phyloP scores from a whole-genome alignment of 2,888 invertebrate species.

The Siphonodentalium dalli region DNA sequence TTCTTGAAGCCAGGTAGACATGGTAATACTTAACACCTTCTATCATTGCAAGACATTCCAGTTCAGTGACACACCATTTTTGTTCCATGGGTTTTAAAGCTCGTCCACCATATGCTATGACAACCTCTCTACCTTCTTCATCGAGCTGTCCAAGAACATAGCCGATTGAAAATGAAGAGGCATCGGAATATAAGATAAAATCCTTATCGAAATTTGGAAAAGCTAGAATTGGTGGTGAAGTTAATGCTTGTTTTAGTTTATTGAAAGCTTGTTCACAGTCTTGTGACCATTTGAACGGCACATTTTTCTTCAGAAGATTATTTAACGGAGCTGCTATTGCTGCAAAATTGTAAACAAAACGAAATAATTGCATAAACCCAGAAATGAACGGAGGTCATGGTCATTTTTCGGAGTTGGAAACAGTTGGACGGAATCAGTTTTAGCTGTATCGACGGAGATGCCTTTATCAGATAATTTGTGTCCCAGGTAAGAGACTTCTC shows the following conservation, averaged over 20 bases:
- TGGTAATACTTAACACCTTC: constrained; percentile 28
- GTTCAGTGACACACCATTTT: constrained; percentile 29
- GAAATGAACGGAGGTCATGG: constrained; percentile 18
- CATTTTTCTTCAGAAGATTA: constrained; percentile 20
- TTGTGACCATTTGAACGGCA: constrained; percentile 24
- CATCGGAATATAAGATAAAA: constrained; percentile 28
- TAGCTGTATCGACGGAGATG: constrained; percentile 20
- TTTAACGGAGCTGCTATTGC: constrained; percentile 25
- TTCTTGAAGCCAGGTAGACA: constrained; percentile 21
- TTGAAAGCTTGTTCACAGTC: constrained; percentile 19
- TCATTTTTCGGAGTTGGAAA: constrained; percentile 21
- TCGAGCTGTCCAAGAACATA: constrained; percentile 28
- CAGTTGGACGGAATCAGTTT: constrained; percentile 12
- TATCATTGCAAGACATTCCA: constrained; percentile 32
- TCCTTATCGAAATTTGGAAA: constrained; percentile 23
- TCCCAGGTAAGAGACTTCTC: constrained; percentile 28
- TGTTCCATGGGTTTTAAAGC: constrained; percentile 22
- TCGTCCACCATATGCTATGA: constrained; percentile 27
- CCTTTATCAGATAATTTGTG: constrained; percentile 29
- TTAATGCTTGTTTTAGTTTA: constrained; percentile 12
- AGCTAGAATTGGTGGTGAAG: constrained; percentile 21
- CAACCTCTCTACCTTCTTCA: constrained; percentile 14
- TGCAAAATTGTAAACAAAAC: constrained; percentile 23
- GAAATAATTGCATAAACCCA: constrained; percentile 28
- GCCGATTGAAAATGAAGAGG: constrained; percentile 16